Evolutionary conservation across 2,888 invertebrate genomes (phyloP), one percentile per base, ranked within the genome.

Genomic region (Sipha maydis): DNA sequence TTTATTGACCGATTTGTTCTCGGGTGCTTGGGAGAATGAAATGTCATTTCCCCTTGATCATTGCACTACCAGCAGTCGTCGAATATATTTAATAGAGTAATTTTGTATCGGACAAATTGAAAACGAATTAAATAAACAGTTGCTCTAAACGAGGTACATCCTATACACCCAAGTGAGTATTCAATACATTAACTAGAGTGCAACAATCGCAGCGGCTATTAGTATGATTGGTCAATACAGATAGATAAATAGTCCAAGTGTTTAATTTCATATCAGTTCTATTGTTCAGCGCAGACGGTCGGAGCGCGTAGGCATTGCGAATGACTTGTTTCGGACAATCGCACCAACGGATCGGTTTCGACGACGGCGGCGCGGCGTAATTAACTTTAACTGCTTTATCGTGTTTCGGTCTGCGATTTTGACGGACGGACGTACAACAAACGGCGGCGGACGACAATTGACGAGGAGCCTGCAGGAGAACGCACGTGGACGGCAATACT

Each of bases 381-480:
- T 82, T 82, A 82, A 82, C 82, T 82, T 82, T 82, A 82, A 82
- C 82, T 82, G 82, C 82, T 82, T 82, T 82, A 14, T 82, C 82
- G 82, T 82, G 82, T 82, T 82, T 80, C 14, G 21, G 5, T 2
- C 41, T 7, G 69, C 69, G 82, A 82, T 82, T 69, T 69, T 69
- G 82, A 80, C 80, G 34, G n/a, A 67, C 80, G 41, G 61, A 61
- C 61, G 56, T 71, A 56, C 67, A 28, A 80, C 80, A 67, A 79
- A 79, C 41, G 31, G 31, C 54, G 8, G 54, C 76, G n/a, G 31
- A 9, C 19, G 78, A 78, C 78, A 78, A 78, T 78, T 78, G 78
- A 78, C 79, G 79, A 34, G 79, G 79, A 34, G 78, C 31, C 28
- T 31, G 54, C 56, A 48, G 21, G 56, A 61, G 61, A 61, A 48